These are phyloP conservation scores for Euglossa dilemma DNA, from an alignment of 1,140 invertebrate genomes.

Conservation along the genomic window DNA sequence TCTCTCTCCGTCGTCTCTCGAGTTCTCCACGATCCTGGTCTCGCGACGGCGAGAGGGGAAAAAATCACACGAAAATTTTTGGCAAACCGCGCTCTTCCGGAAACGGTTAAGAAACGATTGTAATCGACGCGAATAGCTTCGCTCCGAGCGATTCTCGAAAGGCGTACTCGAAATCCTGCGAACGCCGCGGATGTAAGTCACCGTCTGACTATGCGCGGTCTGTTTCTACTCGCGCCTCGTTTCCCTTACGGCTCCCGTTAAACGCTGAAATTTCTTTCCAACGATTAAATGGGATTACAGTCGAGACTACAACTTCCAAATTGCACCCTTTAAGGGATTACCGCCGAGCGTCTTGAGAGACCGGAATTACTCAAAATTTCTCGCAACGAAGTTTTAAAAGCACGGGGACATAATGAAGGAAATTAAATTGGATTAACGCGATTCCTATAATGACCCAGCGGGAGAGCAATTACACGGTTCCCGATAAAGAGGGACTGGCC, in stretches of 20 bases:
- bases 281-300: background rate
- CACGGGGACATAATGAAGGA: background rate
- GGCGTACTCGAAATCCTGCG: background rate
- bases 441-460: background rate
- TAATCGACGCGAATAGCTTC: background rate
- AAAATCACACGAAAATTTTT: no score
- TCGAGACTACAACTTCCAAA: background rate
- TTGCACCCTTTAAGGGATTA: background rate
- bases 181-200: background rate
- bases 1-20: no score
- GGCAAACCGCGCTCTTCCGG: no score
- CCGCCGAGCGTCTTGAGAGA: background rate
- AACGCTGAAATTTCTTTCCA: slow-evolving; percentile 3
- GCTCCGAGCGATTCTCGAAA: background rate
- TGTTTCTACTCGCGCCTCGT: background rate
- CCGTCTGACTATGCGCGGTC: background rate
- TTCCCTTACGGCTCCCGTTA: background rate
- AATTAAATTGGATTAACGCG: background rate
- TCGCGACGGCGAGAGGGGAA: background rate
- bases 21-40: background rate
- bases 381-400: background rate
- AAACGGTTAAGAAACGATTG: background rate
- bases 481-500: no score
- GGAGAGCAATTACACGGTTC: background rate
- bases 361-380: background rate